A percentile compares a stretch with the other conserved stretches of the same genome.
These are phyloP conservation scores for Ectropis crepuscularia DNA, from an alignment of 2,888 invertebrate genomes.

Conservation along the genomic window DNA sequence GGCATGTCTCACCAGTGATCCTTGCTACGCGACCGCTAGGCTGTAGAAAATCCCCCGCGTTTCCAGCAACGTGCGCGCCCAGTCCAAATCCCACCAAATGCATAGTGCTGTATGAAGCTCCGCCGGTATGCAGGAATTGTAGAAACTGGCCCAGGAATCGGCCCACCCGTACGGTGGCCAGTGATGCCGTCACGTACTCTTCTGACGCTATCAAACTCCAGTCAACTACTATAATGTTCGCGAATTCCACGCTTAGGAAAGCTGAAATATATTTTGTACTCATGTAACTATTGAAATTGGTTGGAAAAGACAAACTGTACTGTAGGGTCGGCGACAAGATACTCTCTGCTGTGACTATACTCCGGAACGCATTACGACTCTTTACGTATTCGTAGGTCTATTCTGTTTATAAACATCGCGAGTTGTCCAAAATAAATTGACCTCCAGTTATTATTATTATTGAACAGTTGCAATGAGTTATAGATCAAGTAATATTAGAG, in stretches of 20 bases:
- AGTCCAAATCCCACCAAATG: constrained; percentile 66
- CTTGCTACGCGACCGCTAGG: constrained; percentile 49
- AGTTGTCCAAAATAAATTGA: too few species aligned
- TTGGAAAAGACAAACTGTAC: too few species aligned
- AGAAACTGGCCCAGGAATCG: constrained; percentile 27
- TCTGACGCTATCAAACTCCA: constrained; percentile 25
- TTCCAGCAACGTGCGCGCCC: constrained; percentile 66
- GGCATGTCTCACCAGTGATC: constrained; percentile 45
- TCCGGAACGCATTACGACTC: too few species aligned
- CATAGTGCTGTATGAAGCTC: constrained; percentile 29
- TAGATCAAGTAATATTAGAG: too few species aligned
- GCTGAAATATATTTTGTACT: constrained; percentile 8
- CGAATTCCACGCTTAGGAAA: constrained; percentile 23
- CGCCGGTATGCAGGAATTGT: constrained; percentile 15
- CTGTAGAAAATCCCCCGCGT: constrained; percentile 52
- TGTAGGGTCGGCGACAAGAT: too few species aligned
- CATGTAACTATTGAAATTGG: too few species aligned
- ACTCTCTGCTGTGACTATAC: too few species aligned
- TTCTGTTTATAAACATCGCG: too few species aligned
- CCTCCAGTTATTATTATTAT: too few species aligned
- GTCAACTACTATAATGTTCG: constrained; percentile 36
- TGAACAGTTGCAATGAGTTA: too few species aligned
- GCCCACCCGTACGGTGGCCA: constrained; percentile 19
- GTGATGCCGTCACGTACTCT: constrained; percentile 26
- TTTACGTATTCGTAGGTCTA: too few species aligned